These are phyloP conservation scores for Embiotoca jacksoni DNA, from an alignment of 2,113 vertebrate genomes.

Conservation along the genomic window DNA sequence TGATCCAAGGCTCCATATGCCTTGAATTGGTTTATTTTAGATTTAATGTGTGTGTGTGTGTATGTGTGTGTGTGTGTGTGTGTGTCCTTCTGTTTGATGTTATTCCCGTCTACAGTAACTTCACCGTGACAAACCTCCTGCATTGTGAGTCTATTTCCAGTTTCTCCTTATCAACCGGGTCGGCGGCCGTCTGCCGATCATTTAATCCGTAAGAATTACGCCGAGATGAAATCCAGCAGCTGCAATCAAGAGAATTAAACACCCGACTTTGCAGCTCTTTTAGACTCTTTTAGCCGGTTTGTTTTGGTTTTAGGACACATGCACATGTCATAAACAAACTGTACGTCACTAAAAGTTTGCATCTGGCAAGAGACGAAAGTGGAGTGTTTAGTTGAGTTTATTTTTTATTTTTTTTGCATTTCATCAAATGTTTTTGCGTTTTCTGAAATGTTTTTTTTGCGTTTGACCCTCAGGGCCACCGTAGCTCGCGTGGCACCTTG, in stretches of 20 bases:
- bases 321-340: too few relatives aligned
- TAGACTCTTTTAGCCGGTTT: not conserved
- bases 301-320: not conserved
- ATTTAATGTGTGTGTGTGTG: not conserved
- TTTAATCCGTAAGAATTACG: not conserved
- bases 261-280: not conserved
- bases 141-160: not conserved
- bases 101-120: conserved; percentile 10
- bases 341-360: too few relatives aligned
- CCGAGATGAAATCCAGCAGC: not conserved
- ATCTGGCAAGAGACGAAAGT: too few relatives aligned
- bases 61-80: conserved; percentile 5
- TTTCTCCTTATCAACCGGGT: not conserved
- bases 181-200: not conserved
- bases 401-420: too few relatives aligned
- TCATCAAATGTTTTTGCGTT: too few relatives aligned
- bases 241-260: not conserved
- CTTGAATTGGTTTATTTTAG: conserved; percentile 46
- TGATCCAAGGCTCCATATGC: not conserved
- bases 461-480: too few relatives aligned
- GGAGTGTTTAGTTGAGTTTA: too few relatives aligned
- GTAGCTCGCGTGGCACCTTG: too few relatives aligned
- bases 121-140: not conserved
- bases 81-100: conserved; percentile 1
- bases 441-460: too few relatives aligned